Evolutionary conservation across 1,140 invertebrate genomes (phyloP), one percentile per base, ranked within the genome.

Genomic region (Archivesica marissinica): DNA sequence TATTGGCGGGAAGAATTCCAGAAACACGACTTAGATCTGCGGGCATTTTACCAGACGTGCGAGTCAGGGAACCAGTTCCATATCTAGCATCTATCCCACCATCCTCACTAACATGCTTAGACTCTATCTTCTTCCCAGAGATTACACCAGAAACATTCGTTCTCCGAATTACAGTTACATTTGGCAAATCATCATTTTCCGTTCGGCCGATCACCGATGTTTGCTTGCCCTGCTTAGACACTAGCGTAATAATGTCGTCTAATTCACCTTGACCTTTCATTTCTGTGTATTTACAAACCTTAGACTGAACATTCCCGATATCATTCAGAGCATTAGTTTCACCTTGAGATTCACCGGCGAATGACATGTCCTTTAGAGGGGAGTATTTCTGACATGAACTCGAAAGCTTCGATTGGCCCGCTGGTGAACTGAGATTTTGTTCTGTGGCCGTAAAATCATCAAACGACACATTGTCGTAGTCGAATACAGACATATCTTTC

Each of bases 321-420:
- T 13, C 38, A 7, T n/a, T 7, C 4, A 17, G 3, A 33, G 11
- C 20, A 17, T 13, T 1, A 35, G 15, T 0, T 35, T 64, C 30
- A 35, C 1, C 23, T 17, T 64, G 15, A 64, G 11, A 52, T 11
- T 52, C 50, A n/a, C 23, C 59, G 7, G 30, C 9, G 35, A 52
- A 47, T 2, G 25, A 56, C 74, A 76, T 76, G 23, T 76, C 74
- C 41, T 59, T 76, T 11, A 76, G 52, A 23, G 74, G 74, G 30
- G 44, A 52, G 41, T n/a, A 76, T 76, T 56, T 76, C 30, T 35
- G 30, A 76, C 74, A 56, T 25, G 28, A 44, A 17, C 39, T 50
- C 15, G 68, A 23, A 44, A 2, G 17, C 17, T 66, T 38, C 7
- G 2, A 15, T 28, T 17, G 28, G 38, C 6, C n/a, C 15, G 1